Percentiles rank a stretch among this genome's conserved stretches.
Conservation (phyloP, 2,113 vertebrate genomes). For the Gracilinanus agilis region DNA sequence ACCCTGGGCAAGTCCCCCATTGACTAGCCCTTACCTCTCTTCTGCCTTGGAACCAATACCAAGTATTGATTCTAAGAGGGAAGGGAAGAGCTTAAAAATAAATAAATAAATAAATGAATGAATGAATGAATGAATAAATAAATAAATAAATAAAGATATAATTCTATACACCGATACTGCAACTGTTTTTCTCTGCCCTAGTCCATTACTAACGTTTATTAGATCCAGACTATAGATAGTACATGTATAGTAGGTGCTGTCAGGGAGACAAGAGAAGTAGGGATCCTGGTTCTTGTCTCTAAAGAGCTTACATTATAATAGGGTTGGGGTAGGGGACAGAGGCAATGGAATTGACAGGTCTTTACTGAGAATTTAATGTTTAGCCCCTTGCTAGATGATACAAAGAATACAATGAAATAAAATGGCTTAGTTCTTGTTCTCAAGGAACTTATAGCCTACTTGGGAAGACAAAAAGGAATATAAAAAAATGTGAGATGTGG, state of each 20-base stretch:
- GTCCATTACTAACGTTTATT: not conserved
- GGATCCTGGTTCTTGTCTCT: not conserved
- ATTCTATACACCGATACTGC: not conserved
- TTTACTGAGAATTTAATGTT: not conserved
- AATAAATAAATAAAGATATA: not conserved
- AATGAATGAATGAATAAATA: no score
- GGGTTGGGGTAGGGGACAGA: not conserved
- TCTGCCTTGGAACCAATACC: no score
- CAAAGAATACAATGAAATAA: not conserved
- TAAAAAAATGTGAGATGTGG: not conserved
- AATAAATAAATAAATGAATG: no score
- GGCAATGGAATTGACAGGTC: not conserved
- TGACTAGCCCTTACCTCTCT: no score
- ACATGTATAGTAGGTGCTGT: not conserved
- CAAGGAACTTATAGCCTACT: not conserved
- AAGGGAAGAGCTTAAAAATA: no score
- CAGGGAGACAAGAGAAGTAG: not conserved
- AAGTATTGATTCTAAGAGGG: no score
- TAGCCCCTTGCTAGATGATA: not conserved
- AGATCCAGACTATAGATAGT: not conserved
- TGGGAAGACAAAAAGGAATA: not conserved
- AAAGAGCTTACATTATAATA: not conserved
- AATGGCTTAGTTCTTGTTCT: not conserved
- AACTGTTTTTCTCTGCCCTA: not conserved
- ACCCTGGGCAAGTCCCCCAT: no score